Evolutionary conservation across 2,888 invertebrate genomes (phyloP), one percentile per base, ranked within the genome.

Genomic region (Agriopis marginaria): DNA sequence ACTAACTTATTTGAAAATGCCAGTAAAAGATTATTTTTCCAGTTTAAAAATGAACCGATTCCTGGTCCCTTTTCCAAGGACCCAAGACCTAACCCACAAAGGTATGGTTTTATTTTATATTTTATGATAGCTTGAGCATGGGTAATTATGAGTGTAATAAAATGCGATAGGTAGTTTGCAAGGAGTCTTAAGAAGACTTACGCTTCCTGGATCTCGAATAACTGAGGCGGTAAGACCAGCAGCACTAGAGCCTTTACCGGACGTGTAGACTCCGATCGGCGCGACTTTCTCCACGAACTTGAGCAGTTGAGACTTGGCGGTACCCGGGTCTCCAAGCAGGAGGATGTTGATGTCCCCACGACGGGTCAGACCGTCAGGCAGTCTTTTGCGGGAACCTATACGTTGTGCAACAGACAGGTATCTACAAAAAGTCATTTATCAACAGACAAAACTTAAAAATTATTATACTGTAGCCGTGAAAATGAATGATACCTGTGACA

Each of bases 231-330:
- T 99, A 49, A 99, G 95, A 89, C 99, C 99, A 71, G 99, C 99
- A 2, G 99, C 99, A 81, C 99, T 99, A 76, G 99, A 99, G 3
- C 99, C 99, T 92, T 99, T 99, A n/a, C 99, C 99, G 0, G 99
- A 99, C 0, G 99, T 99, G 87, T 99, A 99, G 5, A 99, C 98
- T 0, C 97, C 98, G 79, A 99, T 97, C 0, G 99, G 99, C 0
- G 99, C 84, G 2, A 98, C 98, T 81, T 97, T 97, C 89, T 99
- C 99, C 0, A 99, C 99, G 86, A 99, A 99, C 92, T 99, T 99
- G 10, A 99, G 93, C 68, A 99, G 93, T 87, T 99, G 99, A 0
- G 99, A 99, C 89, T 99, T 99, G n/a, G 99, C 99, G 0, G 99
- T 99, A 82, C 99, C 99, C 0, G 99, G 99, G 94, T 99, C 99